A percentile compares a stretch with the other conserved stretches of the same genome.
phyloP scores from a whole-genome alignment of 2,113 vertebrate species.

The Pungitius pungitius region DNA sequence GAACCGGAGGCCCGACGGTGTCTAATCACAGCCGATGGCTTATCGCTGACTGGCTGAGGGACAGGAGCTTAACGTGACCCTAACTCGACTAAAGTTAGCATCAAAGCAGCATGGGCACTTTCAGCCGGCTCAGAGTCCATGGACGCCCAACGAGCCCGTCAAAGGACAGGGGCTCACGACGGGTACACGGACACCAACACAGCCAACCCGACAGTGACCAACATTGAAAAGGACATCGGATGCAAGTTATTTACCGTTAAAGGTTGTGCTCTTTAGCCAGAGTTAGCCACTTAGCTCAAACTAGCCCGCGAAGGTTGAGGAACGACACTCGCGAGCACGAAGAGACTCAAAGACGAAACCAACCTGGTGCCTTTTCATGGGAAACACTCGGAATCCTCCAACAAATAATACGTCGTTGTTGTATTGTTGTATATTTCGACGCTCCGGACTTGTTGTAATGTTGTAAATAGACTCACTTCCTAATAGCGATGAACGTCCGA shows the following conservation, averaged over 20 bases:
- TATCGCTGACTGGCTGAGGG: neutral
- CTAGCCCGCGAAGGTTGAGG: slow-evolving; percentile 23
- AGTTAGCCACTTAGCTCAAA: slow-evolving; percentile 43
- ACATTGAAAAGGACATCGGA: too few species aligned
- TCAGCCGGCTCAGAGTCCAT: slow-evolving; percentile 20
- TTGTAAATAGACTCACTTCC: slow-evolving; percentile 57
- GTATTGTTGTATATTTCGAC: neutral
- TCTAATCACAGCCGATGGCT: neutral
- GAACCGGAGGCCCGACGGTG: neutral
- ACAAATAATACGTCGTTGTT: fast-evolving
- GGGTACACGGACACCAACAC: too few species aligned
- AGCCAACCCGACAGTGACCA: too few species aligned
- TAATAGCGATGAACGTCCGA: slow-evolving; percentile 36
- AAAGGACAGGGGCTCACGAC: too few species aligned
- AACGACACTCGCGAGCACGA: neutral
- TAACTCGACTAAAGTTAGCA: slow-evolving; percentile 6
- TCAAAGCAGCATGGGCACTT: neutral
- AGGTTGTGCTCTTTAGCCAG: slow-evolving; percentile 50
- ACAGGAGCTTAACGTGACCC: neutral
- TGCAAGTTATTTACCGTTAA: too few species aligned
- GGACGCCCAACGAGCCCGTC: neutral
- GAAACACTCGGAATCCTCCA: neutral
- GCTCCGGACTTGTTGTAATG: slow-evolving; percentile 19
- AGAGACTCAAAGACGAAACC: neutral
- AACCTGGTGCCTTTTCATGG: neutral